Percentiles rank a stretch among this genome's conserved stretches.
Conservation (phyloP, 1,140 invertebrate genomes). For the Bombus huntii region DNA sequence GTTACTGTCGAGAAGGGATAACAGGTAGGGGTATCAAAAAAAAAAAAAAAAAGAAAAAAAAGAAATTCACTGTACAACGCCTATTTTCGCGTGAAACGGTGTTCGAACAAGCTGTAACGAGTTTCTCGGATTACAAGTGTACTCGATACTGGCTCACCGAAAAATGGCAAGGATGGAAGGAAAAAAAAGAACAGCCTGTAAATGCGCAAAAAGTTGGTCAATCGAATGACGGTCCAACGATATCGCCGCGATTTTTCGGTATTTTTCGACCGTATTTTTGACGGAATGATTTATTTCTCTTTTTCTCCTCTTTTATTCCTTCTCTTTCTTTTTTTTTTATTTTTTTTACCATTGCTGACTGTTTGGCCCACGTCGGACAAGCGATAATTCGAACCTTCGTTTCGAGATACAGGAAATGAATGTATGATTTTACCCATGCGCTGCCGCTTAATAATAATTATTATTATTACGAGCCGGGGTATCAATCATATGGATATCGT, state of each 20-base stretch:
- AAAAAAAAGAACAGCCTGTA: background rate
- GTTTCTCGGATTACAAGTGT: slow-evolving; percentile 37
- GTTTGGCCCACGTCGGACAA: background rate
- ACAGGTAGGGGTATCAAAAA: background rate
- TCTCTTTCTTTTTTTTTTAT: background rate
- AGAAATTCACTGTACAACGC: slow-evolving; percentile 15
- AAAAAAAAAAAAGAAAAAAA: no score
- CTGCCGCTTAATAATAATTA: slow-evolving; percentile 58
- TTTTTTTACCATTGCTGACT: no score
- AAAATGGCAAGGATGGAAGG: slow-evolving; percentile 18
- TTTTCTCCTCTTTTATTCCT: background rate
- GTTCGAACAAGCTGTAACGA: slow-evolving; percentile 31
- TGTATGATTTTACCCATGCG: slow-evolving; percentile 31
- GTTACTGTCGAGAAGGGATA: no score
- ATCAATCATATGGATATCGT: slow-evolving; percentile 56
- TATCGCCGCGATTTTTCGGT: slow-evolving; percentile 13
- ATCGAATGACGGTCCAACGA: slow-evolving; percentile 19
- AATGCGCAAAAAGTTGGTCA: slow-evolving; percentile 37
- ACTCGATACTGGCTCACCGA: slow-evolving; percentile 10
- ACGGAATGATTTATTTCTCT: background rate
- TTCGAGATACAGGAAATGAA: slow-evolving; percentile 46
- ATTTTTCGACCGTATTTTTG: slow-evolving; percentile 40
- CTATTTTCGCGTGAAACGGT: slow-evolving; percentile 25
- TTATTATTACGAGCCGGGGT: slow-evolving; percentile 43
- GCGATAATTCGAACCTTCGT: slow-evolving; percentile 30